Evolutionary conservation across 2,113 vertebrate species (phyloP).

Genomic region (Hoplias malabaricus): DNA sequence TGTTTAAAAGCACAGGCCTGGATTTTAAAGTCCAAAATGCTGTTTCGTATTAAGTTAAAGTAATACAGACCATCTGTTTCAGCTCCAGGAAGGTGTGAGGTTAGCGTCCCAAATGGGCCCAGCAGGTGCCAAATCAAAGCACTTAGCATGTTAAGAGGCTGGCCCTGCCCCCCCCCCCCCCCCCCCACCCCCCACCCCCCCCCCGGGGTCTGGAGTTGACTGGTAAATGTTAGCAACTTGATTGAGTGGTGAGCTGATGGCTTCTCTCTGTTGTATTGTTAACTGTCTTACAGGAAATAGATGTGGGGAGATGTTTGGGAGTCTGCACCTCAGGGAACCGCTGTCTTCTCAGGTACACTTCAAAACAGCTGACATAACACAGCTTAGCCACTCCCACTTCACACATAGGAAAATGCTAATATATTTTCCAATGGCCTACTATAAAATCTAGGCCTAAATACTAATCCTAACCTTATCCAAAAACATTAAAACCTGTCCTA

Average conservation of each 20-base stretch:
- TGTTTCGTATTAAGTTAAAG: background rate
- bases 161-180: too few species aligned
- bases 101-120: conserved; percentile 64
- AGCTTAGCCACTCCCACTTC: background rate
- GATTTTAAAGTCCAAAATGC: background rate
- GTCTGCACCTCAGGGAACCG: conserved; percentile 78
- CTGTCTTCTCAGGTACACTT: conserved; percentile 79
- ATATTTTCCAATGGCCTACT: background rate
- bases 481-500: too few species aligned
- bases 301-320: conserved; percentile 83
- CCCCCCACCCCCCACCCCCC: too few species aligned
- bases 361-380: conserved; percentile 66
- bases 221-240: conserved; percentile 69
- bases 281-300: conserved; percentile 86
- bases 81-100: conserved; percentile 51
- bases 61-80: conserved; percentile 39
- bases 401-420: too few species aligned
- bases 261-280: conserved; percentile 79
- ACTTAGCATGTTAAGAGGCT: conserved; percentile 58
- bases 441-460: too few species aligned
- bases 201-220: conserved; percentile 8
- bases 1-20: too few species aligned
- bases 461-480: too few species aligned
- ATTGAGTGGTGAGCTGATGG: conserved; percentile 67
- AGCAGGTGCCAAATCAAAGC: conserved; percentile 71